Conservation (phyloP, 37 sponge, comb jelly and placozoan genomes). For the Haliclona indistincta region DNA sequence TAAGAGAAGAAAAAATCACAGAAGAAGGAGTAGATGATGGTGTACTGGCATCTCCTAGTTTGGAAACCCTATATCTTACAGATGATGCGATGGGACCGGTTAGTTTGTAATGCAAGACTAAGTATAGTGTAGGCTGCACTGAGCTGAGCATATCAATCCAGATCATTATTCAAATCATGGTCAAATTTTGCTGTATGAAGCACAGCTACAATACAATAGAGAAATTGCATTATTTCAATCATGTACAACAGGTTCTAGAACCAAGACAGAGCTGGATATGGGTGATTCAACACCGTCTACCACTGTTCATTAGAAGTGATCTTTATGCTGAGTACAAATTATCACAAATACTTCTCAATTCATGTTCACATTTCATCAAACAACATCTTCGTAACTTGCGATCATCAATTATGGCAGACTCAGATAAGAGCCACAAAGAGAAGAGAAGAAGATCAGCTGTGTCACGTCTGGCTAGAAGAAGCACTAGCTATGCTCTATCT, state of each 20-base stretch:
- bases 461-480: neutral
- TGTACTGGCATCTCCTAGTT: conserved; percentile 25
- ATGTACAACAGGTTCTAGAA: conserved; percentile 50
- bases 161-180: too few relatives aligned
- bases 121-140: too few relatives aligned
- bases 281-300: conserved; percentile 66
- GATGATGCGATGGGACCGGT: conserved; percentile 43
- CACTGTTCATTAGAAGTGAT: conserved; percentile 81
- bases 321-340: conserved; percentile 76
- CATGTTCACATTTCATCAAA: neutral
- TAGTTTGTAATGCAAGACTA: conserved; percentile 1
- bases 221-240: neutral
- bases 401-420: neutral
- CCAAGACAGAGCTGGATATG: conserved; percentile 44
- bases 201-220: too few relatives aligned
- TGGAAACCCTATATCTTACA: conserved; percentile 32
- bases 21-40: neutral
- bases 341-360: conserved; percentile 45
- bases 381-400: too few relatives aligned
- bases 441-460: neutral
- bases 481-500: neutral
- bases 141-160: too few relatives aligned
- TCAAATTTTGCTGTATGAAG: too few relatives aligned
- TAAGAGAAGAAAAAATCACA: neutral
- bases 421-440: neutral